Evolutionary conservation across 1,140 invertebrate species (phyloP).

Genomic region (Drosophila auraria): DNA sequence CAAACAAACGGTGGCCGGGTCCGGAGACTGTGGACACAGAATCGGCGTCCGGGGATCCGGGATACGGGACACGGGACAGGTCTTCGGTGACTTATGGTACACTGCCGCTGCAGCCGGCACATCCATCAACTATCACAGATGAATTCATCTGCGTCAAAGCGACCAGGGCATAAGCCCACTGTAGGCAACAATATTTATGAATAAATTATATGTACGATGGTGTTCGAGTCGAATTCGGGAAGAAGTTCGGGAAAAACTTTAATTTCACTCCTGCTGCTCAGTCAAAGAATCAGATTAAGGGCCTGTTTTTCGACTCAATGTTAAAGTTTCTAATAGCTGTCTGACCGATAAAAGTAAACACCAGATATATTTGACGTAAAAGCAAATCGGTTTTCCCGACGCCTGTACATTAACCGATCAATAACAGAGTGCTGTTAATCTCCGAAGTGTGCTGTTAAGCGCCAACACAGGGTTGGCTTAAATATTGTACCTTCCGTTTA

Average conservation of each 20-base stretch:
- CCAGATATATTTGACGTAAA: too few relatives aligned
- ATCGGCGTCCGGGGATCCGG: constrained; percentile 15
- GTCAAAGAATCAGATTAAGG: too few relatives aligned
- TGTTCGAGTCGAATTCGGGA: background rate
- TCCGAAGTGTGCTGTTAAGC: too few relatives aligned
- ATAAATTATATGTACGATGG: constrained; percentile 78
- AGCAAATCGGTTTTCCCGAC: too few relatives aligned
- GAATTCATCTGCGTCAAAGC: constrained; percentile 83
- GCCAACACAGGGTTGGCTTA: too few relatives aligned
- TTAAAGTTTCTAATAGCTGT: background rate
- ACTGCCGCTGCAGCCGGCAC: constrained; percentile 77
- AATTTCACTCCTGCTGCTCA: background rate
- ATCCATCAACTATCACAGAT: constrained; percentile 84
- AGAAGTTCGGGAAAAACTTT: background rate
- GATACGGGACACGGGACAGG: constrained; percentile 24
- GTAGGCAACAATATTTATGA: constrained; percentile 81
- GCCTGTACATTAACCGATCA: too few relatives aligned
- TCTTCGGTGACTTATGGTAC: constrained; percentile 75
- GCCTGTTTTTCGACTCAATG: background rate
- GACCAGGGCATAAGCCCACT: constrained; percentile 68
- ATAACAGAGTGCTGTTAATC: too few relatives aligned
- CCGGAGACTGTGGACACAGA: constrained; percentile 24
- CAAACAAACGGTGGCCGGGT: constrained; percentile 40
- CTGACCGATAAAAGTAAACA: too few relatives aligned
- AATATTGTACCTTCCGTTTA: too few relatives aligned